Evolutionary conservation across 2,888 invertebrate species (phyloP), one percentile per base, ranked within the genome.

Genomic region (Idaea biselata): DNA sequence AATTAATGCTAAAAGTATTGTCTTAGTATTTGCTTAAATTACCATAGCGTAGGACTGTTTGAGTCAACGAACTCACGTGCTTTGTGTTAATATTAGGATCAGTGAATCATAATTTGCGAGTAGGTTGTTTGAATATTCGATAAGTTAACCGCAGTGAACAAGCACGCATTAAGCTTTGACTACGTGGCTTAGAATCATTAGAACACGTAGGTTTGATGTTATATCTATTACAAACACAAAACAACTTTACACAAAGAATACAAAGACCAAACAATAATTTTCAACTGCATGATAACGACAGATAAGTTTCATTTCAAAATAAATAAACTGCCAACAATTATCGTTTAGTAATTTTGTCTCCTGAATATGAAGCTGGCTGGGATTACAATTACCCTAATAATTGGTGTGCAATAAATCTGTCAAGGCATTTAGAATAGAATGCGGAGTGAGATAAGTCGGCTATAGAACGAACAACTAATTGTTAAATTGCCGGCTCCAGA

Each of bases 41-140:
- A 65, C 62, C 58, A 59, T 63, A 63, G 63, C 54, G 58, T 62
- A 65, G 16, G 11, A 18, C 32, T 58, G 54, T 33, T 14, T 58
- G 59, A 61, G 72, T 68, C 70, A 68, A 69, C 62, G 70, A 70
- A 69, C 70, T 63, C 60, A 31, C 33, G 32, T 32, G 61, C 65
- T 63, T 68, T 68, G 61, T 65, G 61, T 71, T 62, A 57, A 44
- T 32, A 25, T 58, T 60, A 58, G 58, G 61, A 54, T 58, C 54
- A n/a, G 31, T 64, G 62, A 64, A 44, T 66, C 65, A 66, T 63
- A 54, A 60, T 61, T 64, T 54, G 59, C 63, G 60, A 33, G 64
- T 65, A 59, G 67, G 61, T 58, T 8, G 44, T 44, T 44, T 7
- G 44, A 44, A 44, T 11, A 44, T 44, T 44, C 44, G 44, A 44